Evolutionary conservation across 2,797 vertebrate genomes (phyloP).

Genomic region (Pipistrellus nathusii): DNA sequence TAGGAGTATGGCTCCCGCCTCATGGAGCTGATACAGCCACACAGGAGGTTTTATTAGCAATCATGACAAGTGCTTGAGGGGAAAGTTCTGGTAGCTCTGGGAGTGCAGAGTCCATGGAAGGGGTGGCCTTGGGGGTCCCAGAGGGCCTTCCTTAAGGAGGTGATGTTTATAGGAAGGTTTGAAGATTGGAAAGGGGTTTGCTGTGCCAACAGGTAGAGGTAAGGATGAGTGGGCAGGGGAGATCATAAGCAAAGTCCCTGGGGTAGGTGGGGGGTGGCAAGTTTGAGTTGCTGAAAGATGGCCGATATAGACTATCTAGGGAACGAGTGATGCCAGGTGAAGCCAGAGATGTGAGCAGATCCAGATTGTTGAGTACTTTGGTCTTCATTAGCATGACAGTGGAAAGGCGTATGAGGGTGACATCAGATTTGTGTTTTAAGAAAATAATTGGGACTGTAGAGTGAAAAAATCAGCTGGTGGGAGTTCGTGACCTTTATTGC

Average conservation of each 20-base stretch:
- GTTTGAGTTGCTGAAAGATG: background rate
- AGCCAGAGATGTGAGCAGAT: background rate
- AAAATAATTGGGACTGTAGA: background rate
- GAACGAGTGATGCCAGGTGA: background rate
- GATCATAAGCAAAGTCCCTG: background rate
- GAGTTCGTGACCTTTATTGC: background rate
- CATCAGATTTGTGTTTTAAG: background rate
- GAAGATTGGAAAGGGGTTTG: background rate
- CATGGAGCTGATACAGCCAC: background rate
- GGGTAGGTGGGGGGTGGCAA: background rate
- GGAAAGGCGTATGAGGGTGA: background rate
- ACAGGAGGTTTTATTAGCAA: background rate
- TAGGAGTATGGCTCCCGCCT: background rate
- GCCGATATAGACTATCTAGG: background rate
- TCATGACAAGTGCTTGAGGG: background rate
- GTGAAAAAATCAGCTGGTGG: background rate
- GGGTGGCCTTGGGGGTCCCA: background rate
- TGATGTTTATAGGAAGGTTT: background rate
- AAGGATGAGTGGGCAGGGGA: background rate
- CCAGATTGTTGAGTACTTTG: background rate
- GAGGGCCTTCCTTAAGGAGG: background rate
- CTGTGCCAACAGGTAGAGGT: background rate
- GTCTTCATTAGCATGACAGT: background rate
- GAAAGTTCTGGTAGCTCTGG: background rate
- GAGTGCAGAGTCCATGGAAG: background rate